A percentile compares a stretch with the other conserved stretches of the same genome.
Conservation (phyloP, 2,888 invertebrate genomes). For the Andrena praecox region DNA sequence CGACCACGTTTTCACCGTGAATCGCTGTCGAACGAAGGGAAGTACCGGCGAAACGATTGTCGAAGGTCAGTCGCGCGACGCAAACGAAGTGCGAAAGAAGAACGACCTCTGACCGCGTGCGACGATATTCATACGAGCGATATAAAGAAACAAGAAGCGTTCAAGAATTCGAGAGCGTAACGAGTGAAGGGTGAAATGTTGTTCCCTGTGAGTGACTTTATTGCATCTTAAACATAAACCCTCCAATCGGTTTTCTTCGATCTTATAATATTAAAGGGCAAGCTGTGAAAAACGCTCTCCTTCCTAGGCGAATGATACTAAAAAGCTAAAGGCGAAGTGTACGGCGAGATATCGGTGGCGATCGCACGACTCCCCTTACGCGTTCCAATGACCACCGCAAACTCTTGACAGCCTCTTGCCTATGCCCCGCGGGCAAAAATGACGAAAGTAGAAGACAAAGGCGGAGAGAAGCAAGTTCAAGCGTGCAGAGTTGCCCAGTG, state of each 20-base stretch:
- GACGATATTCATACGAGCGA: not conserved
- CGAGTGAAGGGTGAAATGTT: not conserved
- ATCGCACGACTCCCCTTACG: not conserved
- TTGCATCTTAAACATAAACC: not conserved
- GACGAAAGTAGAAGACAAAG: not conserved
- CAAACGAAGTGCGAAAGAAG: constrained; percentile 23
- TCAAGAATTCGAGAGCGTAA: constrained; percentile 20
- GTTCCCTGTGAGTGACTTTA: not conserved
- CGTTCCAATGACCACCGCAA: not conserved
- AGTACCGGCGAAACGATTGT: constrained; percentile 6
- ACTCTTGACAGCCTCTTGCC: constrained; percentile 22
- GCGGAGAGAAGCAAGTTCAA: constrained; percentile 1
- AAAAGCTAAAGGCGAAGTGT: not conserved
- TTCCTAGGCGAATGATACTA: not conserved
- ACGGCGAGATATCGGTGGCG: no score
- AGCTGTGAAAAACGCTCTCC: not conserved
- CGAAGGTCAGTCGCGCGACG: constrained; percentile 24
- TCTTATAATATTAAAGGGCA: not conserved
- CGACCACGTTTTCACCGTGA: constrained; percentile 13
- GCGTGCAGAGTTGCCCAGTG: constrained; percentile 16
- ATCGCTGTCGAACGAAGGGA: constrained; percentile 21
- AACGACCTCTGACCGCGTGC: constrained; percentile 23
- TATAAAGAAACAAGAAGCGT: not conserved
- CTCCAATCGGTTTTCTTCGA: not conserved
- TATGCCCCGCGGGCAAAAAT: not conserved